Evolutionary conservation across 2,797 vertebrate species (phyloP), one percentile per base, ranked within the genome.

Genomic region (Brotogeris chrysoptera): DNA sequence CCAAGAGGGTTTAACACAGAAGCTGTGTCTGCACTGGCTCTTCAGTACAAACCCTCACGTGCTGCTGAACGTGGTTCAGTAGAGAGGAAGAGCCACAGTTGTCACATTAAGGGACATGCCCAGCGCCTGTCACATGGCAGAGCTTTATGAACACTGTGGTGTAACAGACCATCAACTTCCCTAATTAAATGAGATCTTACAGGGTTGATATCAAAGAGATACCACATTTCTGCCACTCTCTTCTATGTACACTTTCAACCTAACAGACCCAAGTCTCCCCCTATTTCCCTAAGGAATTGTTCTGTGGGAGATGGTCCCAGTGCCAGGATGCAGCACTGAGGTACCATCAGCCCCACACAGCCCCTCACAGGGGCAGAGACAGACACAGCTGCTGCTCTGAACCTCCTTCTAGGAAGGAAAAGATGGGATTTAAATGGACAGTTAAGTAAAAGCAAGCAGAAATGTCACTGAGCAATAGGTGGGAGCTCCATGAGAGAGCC

Each of bases 401-500:
- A 7, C 38, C 38, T 53, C 16, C 30, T 23, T 18, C 64, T 47
- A 15, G 1, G 10, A 57, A 52, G 25, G 2, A 20, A 21, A 44
- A 27, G 14, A 14, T 0, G 3, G 30, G 41, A 9, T 13, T 16
- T 7, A 16, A 78, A 61, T 4, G 20, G 21, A 6, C 19, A 44
- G 8, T 4, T 4, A 49, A 49, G 32, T 23, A 63, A 49, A 53
- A 47, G 4, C 20, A 30, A 65, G 11, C 5, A 18, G 30, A 80
- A 80, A 71, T 0, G 1, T 12, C 55, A 32, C 12, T 3, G 49
- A 64, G 39, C 24, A 16, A 0, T 0, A 14, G 1, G 12, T 0
- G 10, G 25, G 41, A 38, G 52, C 44, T 55, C 24, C 12, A 3
- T 18, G 43, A 34, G 15, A 39, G 32, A 8, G 5, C 55, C n/a